Percentiles rank a stretch among this genome's conserved stretches.
These are phyloP conservation scores for Scophthalmus maximus DNA, from an alignment of 2,113 vertebrate genomes.

Conservation along the genomic window DNA sequence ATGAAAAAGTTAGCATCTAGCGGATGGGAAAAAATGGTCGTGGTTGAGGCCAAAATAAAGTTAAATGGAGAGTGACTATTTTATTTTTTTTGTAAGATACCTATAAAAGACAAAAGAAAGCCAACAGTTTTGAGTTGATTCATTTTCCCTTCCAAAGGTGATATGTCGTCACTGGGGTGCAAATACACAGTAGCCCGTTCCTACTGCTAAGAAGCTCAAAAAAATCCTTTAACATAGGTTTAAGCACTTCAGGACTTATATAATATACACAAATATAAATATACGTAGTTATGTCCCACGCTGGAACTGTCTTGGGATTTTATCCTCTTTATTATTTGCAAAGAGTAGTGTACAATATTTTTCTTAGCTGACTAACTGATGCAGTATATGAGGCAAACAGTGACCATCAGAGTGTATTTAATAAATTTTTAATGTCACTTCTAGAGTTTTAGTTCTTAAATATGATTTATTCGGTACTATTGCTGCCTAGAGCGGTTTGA, in stretches of 20 bases:
- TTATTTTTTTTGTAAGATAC: no score
- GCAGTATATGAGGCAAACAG: no score
- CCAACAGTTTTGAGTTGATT: no score
- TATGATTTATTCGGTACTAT: not conserved
- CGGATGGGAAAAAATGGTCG: not conserved
- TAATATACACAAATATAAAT: no score
- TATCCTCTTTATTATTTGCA: not conserved
- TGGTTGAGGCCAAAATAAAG: not conserved
- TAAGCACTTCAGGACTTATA: no score
- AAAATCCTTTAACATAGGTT: not conserved
- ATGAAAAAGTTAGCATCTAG: not conserved
- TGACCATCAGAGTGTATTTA: not conserved
- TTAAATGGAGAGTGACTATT: not conserved
- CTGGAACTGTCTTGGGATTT: not conserved
- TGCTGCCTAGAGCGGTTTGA: not conserved
- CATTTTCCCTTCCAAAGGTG: not conserved
- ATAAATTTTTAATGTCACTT: not conserved
- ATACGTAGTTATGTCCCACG: slow-evolving; percentile 3
- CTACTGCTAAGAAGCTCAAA: not conserved
- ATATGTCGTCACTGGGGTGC: not conserved
- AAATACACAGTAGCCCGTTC: no score
- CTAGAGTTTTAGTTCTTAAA: not conserved
- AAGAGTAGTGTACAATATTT: not conserved
- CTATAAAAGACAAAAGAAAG: no score
- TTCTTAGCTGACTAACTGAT: not conserved